These are phyloP conservation scores for Ectropis grisescens DNA, from an alignment of 1,140 invertebrate species.

Conservation along the genomic window DNA sequence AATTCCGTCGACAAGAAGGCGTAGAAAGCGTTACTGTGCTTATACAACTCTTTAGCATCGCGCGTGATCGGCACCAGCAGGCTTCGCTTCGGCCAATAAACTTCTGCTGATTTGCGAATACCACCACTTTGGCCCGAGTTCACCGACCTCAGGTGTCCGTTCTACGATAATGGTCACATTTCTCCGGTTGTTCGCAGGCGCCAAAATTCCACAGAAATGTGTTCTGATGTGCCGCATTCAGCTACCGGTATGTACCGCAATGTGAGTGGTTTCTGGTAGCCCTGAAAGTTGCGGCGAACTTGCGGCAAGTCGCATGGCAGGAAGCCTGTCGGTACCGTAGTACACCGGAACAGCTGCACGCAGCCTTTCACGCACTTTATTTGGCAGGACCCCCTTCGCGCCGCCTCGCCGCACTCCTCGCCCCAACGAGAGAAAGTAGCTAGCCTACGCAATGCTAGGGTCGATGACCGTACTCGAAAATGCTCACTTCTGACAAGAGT, in stretches of 20 bases:
- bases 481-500: conserved; percentile 64
- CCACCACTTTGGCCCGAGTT: conserved; percentile 23
- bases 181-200: conserved; percentile 8
- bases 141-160: conserved; percentile 28
- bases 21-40: conserved; percentile 53
- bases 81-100: conserved; percentile 23
- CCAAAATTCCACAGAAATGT: conserved; percentile 10
- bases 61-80: conserved; percentile 21
- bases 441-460: conserved; percentile 67
- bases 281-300: too few relatives aligned
- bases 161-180: conserved; percentile 21
- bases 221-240: too few relatives aligned
- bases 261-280: conserved; percentile 3
- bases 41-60: conserved; percentile 44
- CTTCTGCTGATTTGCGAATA: conserved; percentile 35
- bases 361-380: conserved; percentile 65
- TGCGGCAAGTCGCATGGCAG: too few relatives aligned
- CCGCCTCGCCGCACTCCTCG: conserved; percentile 33
- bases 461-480: conserved; percentile 64
- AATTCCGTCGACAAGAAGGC: conserved; percentile 41
- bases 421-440: conserved; percentile 64
- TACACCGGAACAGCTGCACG: conserved; percentile 30
- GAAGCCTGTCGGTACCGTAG: conserved; percentile 8
- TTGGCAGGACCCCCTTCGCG: conserved; percentile 60
- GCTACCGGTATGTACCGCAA: neutral